Base-by-base conservation (phyloP, 2,888 invertebrate species). In the Calameuta filiformis region DNA sequence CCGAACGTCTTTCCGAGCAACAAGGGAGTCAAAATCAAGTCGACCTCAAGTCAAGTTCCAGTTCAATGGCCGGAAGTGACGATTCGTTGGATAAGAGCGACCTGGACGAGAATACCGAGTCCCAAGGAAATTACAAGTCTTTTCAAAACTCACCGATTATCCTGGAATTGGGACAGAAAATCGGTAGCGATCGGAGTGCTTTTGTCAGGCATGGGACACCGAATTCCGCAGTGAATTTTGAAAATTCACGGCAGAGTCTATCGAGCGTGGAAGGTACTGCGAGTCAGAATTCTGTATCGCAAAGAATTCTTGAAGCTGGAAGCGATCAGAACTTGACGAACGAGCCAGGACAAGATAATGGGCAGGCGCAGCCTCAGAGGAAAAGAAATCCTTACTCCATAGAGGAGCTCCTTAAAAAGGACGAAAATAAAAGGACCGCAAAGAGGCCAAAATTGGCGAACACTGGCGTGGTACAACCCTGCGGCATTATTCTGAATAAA, bases 331-430 rank as follows among this genome's bases (percentile, higher is more conserved):
- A 34, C 37, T 73, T 76, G 37, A 35, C 40, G 9, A 79, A 80
- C 35, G 75, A 83, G 31, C 77, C 75, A 15, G 79, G 79, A 68
- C 79, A 75, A 56, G 85, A 85, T 30, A 83, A 84, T 74, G 79
- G 76, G 73, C 74, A 69, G 30, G 75, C 75, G 1, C 88, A 85
- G 69, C 86, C 83, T 23, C 87, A 89, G 40, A 94, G 93, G 82
- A 95, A 96, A 90, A 94, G 95, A 81, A 97, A 96, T 89, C 97
- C 97, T 0, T 97, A 97, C 88, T 97, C 97, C 1, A 97, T 97
- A 88, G 97, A 97, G 85, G 97, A 97, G 87, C 90, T 97, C 12
- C 89, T 97, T 37, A 97, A 97, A 89, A 96, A 96, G 85, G 96
- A 96, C 0, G 95, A 95, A 82, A 95, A 95, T 87, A 94, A 94